Evolutionary conservation across 2,113 vertebrate species (phyloP).

Genomic region (Tragelaphus strepsiceros): DNA sequence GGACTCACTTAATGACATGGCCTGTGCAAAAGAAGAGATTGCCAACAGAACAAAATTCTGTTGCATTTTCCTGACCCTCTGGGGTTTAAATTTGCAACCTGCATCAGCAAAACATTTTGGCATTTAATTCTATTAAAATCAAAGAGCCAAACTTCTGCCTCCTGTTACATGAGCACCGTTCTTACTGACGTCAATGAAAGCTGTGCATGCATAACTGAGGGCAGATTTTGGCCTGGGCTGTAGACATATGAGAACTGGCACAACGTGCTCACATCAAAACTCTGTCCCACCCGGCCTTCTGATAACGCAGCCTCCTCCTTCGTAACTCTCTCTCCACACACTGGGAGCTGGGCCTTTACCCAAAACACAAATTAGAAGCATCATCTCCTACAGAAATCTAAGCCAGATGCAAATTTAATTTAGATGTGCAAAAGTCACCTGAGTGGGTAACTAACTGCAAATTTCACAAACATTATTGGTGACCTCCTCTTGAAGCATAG

Average conservation of each 20-base stretch:
- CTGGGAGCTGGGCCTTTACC: not conserved
- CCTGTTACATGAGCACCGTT: constrained; percentile 65
- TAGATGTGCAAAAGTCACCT: not conserved
- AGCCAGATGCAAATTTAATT: constrained; percentile 27
- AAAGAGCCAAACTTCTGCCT: constrained; percentile 68
- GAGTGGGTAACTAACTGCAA: not conserved
- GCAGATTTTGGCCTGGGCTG: constrained; percentile 58
- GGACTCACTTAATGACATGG: not conserved
- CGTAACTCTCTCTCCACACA: not conserved
- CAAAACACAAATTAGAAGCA: constrained; percentile 34
- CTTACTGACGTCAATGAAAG: constrained; percentile 66
- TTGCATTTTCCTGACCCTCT: constrained; percentile 55
- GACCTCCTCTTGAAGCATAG: not conserved
- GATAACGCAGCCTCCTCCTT: constrained; percentile 44
- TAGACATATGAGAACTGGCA: constrained; percentile 50
- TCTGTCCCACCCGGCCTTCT: constrained; percentile 11
- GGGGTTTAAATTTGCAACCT: constrained; percentile 66
- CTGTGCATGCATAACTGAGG: constrained; percentile 64
- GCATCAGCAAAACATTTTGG: constrained; percentile 61
- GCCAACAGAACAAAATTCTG: constrained; percentile 20
- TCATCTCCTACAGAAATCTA: constrained; percentile 5
- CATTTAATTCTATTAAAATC: constrained; percentile 63
- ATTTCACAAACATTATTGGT: not conserved
- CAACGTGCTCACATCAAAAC: not conserved
- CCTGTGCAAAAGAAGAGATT: not conserved